Base-by-base conservation (phyloP, 2,888 invertebrate species). In the Drosophila subquinaria region DNA sequence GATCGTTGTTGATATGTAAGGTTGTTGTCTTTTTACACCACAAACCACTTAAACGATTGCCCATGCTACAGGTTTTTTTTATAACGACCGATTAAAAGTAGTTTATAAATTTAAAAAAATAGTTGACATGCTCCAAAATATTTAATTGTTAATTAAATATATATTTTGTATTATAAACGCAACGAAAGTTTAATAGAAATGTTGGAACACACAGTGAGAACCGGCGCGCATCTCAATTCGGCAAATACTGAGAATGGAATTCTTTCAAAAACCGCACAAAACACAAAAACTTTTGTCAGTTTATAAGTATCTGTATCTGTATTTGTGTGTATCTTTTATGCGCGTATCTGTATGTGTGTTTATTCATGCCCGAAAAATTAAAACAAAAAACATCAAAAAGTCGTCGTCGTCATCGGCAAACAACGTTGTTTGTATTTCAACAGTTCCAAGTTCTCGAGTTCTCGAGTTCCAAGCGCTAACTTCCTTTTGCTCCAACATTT, bases 1-100 rank as follows among this genome's bases (percentile, higher is more conserved):
- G 23, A 2, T 89, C 70, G 70, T 59, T 68, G 69, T 53, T 78
- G 35, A 83, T 86, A 62, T 76, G 75, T 48, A 89, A 79, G 74
- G 85, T 79, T 71, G 53, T 73, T 84, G 89, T 79, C 79, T 92
- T 92, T 84, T 91, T 92, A 89, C 92, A 93, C 92, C 92, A 93
- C 89, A 92, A 90, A 71, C 88, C 90, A 79, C 92, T 92, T 80
- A 90, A 82, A 81, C 91, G 91, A 89, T 92, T 92, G 87, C 92
- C 92, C 92, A 92, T 92, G 87, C 90, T 92, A 89, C 78, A 77
- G 64, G 67, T 71, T 82, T 71, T 82, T 71, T 82, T 81, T 73
- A 61, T 52, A 61, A 9, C n/a, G 23, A 51, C 33, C 72, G 68
- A 51, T 72, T 66, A 30, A 30, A 30, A 30, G 8, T 30, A 30